phyloP scores from a whole-genome alignment of 1,140 invertebrate genomes.

The Colletes gigas region DNA sequence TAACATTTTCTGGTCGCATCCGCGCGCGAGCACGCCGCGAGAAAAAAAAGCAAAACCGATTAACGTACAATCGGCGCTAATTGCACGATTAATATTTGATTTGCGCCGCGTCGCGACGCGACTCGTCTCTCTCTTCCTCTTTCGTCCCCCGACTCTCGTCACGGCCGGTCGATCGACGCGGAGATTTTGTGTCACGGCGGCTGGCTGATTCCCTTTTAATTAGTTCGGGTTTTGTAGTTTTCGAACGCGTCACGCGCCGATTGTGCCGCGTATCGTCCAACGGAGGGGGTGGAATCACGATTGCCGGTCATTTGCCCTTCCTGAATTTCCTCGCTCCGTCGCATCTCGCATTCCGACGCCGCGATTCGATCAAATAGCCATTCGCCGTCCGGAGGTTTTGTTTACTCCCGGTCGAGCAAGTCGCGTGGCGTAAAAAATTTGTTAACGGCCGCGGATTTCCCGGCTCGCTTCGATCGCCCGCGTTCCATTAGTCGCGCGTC shows the following conservation, averaged over 20 bases:
- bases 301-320: conserved; percentile 51
- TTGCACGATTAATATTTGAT: conserved; percentile 78
- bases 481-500: background rate
- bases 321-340: conserved; percentile 6
- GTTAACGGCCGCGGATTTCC: background rate
- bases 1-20: conserved; percentile 14
- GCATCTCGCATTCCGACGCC: conserved; percentile 33
- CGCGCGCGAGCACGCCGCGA: conserved; percentile 34
- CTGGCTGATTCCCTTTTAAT: conserved; percentile 75
- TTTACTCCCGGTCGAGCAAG: background rate
- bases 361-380: conserved; percentile 60
- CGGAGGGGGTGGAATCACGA: conserved; percentile 30
- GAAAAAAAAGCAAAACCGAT: conserved; percentile 69
- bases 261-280: conserved; percentile 44
- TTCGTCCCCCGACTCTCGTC: background rate
- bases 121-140: background rate
- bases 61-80: conserved; percentile 77
- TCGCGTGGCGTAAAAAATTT: background rate
- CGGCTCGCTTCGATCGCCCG: background rate
- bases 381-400: conserved; percentile 32
- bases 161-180: conserved; percentile 24
- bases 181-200: conserved; percentile 48
- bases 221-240: conserved; percentile 74
- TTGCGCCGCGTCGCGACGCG: conserved; percentile 57
- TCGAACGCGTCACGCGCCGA: conserved; percentile 60